Conservation (phyloP, 2,888 invertebrate species). For the Actias luna region DNA sequence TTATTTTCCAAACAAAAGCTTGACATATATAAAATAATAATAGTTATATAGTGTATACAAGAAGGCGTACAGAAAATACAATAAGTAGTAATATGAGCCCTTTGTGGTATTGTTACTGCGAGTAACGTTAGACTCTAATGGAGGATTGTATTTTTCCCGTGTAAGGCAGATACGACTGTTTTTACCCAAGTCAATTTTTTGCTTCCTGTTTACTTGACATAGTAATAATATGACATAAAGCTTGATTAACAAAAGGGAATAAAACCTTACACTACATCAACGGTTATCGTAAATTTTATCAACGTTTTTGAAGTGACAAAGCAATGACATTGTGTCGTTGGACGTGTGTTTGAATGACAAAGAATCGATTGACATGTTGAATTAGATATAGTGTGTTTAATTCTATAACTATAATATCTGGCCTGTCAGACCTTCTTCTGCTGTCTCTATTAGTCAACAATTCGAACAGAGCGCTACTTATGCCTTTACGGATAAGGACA, state of each 20-base stretch:
- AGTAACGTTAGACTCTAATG: background rate
- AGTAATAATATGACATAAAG: background rate
- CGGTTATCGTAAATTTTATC: no score
- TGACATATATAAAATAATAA: background rate
- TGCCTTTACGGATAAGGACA: no score
- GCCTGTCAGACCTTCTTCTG: no score
- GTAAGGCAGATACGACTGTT: background rate
- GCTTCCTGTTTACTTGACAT: background rate
- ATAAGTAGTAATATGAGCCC: conserved; percentile 1
- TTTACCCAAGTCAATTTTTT: background rate
- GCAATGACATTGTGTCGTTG: no score
- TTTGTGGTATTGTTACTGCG: background rate
- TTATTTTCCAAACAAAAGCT: background rate
- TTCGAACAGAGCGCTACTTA: no score
- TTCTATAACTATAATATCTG: no score
- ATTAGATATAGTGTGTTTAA: no score
- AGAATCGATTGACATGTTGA: no score
- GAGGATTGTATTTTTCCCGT: background rate
- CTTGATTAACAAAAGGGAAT: background rate
- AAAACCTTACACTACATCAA: background rate
- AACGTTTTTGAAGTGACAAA: no score
- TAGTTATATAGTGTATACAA: background rate
- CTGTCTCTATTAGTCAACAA: no score
- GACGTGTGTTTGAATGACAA: no score
- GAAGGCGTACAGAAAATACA: background rate